phyloP scores from a whole-genome alignment of 2,797 vertebrate species.

The Gymnoscopelus microlampas region DNA sequence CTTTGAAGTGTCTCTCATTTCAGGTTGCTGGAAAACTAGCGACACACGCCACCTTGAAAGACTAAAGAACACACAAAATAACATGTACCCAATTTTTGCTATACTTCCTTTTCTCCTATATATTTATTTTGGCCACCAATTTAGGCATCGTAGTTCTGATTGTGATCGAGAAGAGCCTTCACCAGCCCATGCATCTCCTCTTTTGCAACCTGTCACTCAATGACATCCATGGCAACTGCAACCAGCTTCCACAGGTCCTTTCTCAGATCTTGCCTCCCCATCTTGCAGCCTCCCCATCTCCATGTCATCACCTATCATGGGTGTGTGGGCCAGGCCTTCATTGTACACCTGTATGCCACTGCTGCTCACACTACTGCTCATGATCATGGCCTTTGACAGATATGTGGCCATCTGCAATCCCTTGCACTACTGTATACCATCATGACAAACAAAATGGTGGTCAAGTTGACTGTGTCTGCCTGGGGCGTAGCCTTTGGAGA shows the following conservation, averaged over 20 bases:
- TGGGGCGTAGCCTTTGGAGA: no score
- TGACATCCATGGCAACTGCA: constrained; percentile 70
- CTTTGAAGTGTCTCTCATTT: not conserved
- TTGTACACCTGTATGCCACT: constrained; percentile 76
- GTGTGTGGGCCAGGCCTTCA: constrained; percentile 80
- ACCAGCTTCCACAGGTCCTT: constrained; percentile 70
- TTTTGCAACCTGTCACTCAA: constrained; percentile 76
- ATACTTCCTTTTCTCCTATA: constrained; percentile 49
- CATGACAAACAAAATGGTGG: no score
- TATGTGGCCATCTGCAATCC: no score
- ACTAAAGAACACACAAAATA: constrained; percentile 30
- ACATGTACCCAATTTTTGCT: constrained; percentile 31
- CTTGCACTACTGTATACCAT: no score
- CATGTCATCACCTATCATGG: constrained; percentile 62
- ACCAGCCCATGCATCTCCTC: constrained; percentile 48
- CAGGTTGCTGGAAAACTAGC: constrained; percentile 42
- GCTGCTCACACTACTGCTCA: constrained; percentile 63
- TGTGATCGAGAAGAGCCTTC: constrained; percentile 25
- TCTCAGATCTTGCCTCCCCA: constrained; percentile 68
- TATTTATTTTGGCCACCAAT: constrained; percentile 48
- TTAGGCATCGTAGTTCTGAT: constrained; percentile 44
- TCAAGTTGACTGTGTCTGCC: no score
- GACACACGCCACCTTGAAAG: constrained; percentile 58
- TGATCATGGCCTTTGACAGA: no score
- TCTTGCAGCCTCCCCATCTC: constrained; percentile 61